Evolutionary conservation across 2,888 invertebrate genomes (phyloP), one percentile per base, ranked within the genome.

Genomic region (Brachyptera putata): DNA sequence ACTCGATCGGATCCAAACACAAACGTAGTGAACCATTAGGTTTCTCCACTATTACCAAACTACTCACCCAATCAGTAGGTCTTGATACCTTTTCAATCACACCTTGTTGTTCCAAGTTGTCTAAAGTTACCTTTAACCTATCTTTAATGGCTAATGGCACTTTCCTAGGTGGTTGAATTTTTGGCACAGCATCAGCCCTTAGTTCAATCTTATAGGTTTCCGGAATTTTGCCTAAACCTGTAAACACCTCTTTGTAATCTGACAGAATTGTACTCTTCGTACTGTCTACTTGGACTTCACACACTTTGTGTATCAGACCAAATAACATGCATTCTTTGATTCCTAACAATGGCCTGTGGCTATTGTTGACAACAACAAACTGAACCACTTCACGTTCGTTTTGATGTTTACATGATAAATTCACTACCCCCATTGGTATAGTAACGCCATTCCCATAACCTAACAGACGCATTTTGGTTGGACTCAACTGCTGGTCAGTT

Each of bases 1-100:
- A 39, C 11, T 59, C 3, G 14, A 25, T 36, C 9, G 59, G 59
- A 16, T 55, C 59, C 22, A 59, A 24, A 37, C 55, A 59, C 9
- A 59, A 1, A 13, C 59, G n/a, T 18, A 59, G 30, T 16, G 13
- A 9, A 9, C 59, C 59, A 39, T 39, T 59, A 14, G 41, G 37
- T 25, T 59, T 59, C 37, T 60, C 46, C 1, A 56, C 56, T 14
- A 60, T 43, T 13, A 41, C 56, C 30, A 56, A n/a, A 5, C 41
- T 60, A 30, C 25, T 36, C 3, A 56, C 56, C 60, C 56, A 56
- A 11, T 49, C 11, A 1, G 30, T 60, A 11, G 41, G 41, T 18
- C 56, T 11, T 4, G 14, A 34, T 21, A 53, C 55, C 24, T 22
- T 36, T 16, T 2, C 1, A 1, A 50, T 30, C 11, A 50, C n/a